Base-by-base conservation (phyloP, 1,140 invertebrate genomes). In the Gryllus bimaculatus region DNA sequence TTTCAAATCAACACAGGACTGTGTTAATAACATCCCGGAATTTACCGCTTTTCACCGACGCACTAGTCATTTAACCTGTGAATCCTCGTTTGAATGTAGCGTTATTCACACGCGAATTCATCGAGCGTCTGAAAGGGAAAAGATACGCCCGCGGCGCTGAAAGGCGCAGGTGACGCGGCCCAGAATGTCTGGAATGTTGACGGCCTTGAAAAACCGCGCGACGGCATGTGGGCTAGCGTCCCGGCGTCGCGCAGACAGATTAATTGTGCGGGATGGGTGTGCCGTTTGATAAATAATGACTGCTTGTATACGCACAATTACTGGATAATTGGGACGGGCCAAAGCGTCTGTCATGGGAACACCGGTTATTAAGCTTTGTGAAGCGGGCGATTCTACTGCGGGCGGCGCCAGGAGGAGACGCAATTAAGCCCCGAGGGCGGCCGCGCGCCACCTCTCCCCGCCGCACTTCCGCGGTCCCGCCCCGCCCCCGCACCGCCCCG, bases 31-130 rank as follows among this genome's bases (percentile, higher is more conserved):
- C 76, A 54, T 20, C 39, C 20, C 48, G 47, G 76, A 77, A 77
- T 77, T 77, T n/a, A 77, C 7, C 48, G 76, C 76, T 77, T 77
- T 77, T 77, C 76, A 77, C 48, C 6, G 7, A 77, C 18, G 15
- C 7, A 8, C 76, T 77, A 77, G 49, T 77, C 76, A 77, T 77
- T 77, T 77, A 77, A 77, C 76, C n/a, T 77, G 76, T 77, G 76
- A 77, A 77, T 77, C 48, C n/a, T 48, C 48, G 48, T 20, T 77
- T 13, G 48, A 77, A n/a, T n/a, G n/a, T 77, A 48, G 76, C 76
- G 12, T 77, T 77, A 77, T 54, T 77, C 76, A 77, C 54, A 66
- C n/a, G 54, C 54, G 54, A 66, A n/a, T 66, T 66, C 54, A 66
- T 18, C 54, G n/a, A n/a, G 18, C 18, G 10, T 66, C 54, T 66